Percentiles rank a stretch among this genome's conserved stretches.
phyloP scores from a whole-genome alignment of 2,797 vertebrate species.

The Uromys caudimaculatus region DNA sequence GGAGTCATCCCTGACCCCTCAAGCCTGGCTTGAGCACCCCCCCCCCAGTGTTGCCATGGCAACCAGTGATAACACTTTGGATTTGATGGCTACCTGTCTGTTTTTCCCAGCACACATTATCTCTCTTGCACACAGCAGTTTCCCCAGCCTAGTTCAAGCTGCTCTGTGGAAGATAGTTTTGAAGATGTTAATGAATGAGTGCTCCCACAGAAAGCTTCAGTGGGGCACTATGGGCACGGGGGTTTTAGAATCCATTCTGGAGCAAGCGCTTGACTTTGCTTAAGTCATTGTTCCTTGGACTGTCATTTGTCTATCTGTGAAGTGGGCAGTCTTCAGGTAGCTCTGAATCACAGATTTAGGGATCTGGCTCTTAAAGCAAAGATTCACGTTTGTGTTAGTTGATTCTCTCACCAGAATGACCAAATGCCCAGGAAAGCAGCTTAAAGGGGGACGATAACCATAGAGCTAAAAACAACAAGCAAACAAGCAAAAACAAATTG shows the following conservation, averaged over 20 bases:
- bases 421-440: background rate
- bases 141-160: background rate
- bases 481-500: background rate
- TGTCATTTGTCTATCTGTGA: background rate
- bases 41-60: slow-evolving; percentile 22
- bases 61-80: slow-evolving; percentile 14
- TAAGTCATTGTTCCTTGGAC: background rate
- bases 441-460: background rate
- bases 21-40: background rate
- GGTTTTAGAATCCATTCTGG: background rate
- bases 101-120: background rate
- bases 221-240: background rate
- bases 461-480: too few relatives aligned
- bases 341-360: background rate
- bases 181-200: background rate
- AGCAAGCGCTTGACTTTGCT: background rate
- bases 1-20: background rate
- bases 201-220: background rate
- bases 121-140: background rate
- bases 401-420: background rate
- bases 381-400: background rate
- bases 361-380: background rate
- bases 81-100: background rate
- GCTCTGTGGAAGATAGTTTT: background rate
- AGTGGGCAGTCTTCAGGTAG: background rate